Evolutionary conservation across 2,888 invertebrate species (phyloP), one percentile per base, ranked within the genome.

Genomic region (Brachypterus glaber): DNA sequence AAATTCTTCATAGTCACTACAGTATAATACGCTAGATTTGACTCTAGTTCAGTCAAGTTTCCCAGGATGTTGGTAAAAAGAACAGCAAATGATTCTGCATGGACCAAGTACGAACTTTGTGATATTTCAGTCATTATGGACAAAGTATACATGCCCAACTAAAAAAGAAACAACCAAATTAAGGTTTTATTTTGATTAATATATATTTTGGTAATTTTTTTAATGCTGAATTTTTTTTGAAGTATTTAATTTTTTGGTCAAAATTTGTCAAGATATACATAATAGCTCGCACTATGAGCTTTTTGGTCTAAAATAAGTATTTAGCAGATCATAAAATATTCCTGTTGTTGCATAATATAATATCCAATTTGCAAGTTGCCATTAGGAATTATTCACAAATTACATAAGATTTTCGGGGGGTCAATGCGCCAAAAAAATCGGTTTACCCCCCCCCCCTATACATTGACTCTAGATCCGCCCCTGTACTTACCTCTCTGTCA

Each of bases 111-210:
- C 43, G 79, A 77, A 48, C 79, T 76, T 24, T 79, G 74, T 4
- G 83, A 77, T 9, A 76, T 69, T 54, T 82, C 79, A 4, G 82
- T 75, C 52, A 86, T 74, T 33, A 74, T 74, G 32, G 79, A 76
- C 51, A 85, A 66, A 12, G 79, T 76, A 51, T 73, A 77, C 67
- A 78, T 73, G 17, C 78, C 81, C 49, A 79, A 57, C 77, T 80
- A 56, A 39, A 67, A 65, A 29, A 16, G 43, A 34, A 36, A 44
- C 14, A 32, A 16, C 26, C 16, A 37, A 16, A 3, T 8, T 3
- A 17, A 37, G 15, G n/a, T 12, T 27, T 27, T 11, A 27, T 9
- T 27, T 9, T 27, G 12, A 11, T 9, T 9, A 5, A 27, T 11
- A n/a, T n/a, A n/a, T n/a, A n/a, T n/a, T n/a, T n/a, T n/a, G n/a